phyloP scores from a whole-genome alignment of 2,797 vertebrate genomes.

The Craterocephalus amniculus region DNA sequence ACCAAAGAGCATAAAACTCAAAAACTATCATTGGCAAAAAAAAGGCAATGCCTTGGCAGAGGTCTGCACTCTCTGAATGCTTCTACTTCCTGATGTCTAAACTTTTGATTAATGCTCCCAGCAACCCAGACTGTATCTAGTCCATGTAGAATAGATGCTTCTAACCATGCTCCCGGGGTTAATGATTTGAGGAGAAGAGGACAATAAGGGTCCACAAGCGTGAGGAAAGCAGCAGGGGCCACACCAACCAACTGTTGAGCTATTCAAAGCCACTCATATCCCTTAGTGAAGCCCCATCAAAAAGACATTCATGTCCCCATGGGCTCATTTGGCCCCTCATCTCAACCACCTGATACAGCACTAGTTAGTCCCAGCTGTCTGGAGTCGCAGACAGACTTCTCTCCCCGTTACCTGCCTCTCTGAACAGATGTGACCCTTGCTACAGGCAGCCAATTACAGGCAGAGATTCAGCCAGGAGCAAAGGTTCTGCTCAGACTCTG shows the following conservation, averaged over 20 bases:
- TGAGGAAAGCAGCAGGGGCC: constrained; percentile 33
- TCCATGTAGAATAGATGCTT: constrained; percentile 1
- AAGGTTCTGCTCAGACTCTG: constrained; percentile 29
- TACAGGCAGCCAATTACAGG: constrained; percentile 65
- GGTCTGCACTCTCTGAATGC: too few species aligned
- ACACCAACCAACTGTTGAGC: constrained; percentile 32
- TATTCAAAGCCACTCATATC: constrained; percentile 40
- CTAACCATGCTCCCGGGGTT: constrained; percentile 12
- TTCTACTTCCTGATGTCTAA: too few species aligned
- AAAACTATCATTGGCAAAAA: too few species aligned
- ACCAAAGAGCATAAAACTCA: too few species aligned
- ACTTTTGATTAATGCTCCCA: background rate
- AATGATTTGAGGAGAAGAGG: constrained; percentile 26
- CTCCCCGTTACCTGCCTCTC: constrained; percentile 46
- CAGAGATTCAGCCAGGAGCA: constrained; percentile 29
- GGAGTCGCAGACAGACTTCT: constrained; percentile 27
- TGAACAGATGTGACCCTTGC: constrained; percentile 64
- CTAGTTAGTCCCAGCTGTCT: constrained; percentile 53
- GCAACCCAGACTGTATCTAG: background rate
- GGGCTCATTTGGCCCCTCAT: constrained; percentile 41
- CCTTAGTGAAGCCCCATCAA: constrained; percentile 41
- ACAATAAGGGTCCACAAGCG: constrained; percentile 17
- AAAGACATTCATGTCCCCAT: constrained; percentile 26
- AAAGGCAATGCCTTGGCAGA: too few species aligned
- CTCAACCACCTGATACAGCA: constrained; percentile 44